Conservation (phyloP, 2,797 vertebrate genomes). For the Anguilla pacifica region DNA sequence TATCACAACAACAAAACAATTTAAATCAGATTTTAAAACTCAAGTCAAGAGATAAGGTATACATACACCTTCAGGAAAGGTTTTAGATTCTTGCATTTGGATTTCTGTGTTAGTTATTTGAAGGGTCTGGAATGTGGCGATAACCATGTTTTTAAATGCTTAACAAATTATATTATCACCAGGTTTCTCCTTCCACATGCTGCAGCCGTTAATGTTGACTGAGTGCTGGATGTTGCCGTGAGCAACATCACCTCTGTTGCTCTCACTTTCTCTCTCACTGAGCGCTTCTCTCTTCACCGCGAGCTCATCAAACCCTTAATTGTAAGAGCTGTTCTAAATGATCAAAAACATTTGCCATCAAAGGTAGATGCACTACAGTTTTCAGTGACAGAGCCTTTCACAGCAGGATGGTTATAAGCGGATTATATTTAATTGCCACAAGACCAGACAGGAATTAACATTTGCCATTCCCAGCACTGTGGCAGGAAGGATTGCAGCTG, state of each 20-base stretch:
- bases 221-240: neutral
- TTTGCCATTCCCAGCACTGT: neutral
- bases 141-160: neutral
- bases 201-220: neutral
- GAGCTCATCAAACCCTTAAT: neutral
- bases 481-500: neutral
- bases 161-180: neutral
- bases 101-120: neutral
- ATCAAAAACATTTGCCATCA: conserved; percentile 1
- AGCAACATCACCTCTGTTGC: neutral
- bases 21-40: too few relatives aligned
- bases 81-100: neutral
- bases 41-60: too few relatives aligned
- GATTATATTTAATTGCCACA: conserved; percentile 19
- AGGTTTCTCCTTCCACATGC: neutral
- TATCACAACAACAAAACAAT: too few relatives aligned
- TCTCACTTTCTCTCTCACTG: neutral
- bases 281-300: neutral
- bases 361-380: neutral
- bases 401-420: conserved; percentile 11
- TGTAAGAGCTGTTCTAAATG: neutral
- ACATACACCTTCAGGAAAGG: too few relatives aligned
- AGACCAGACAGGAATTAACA: conserved; percentile 11
- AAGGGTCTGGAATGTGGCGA: neutral
- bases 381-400: neutral